A percentile compares a stretch with the other conserved stretches of the same genome.
Evolutionary conservation across 2,113 vertebrate genomes (phyloP).

Genomic region (Otolemur garnettii): DNA sequence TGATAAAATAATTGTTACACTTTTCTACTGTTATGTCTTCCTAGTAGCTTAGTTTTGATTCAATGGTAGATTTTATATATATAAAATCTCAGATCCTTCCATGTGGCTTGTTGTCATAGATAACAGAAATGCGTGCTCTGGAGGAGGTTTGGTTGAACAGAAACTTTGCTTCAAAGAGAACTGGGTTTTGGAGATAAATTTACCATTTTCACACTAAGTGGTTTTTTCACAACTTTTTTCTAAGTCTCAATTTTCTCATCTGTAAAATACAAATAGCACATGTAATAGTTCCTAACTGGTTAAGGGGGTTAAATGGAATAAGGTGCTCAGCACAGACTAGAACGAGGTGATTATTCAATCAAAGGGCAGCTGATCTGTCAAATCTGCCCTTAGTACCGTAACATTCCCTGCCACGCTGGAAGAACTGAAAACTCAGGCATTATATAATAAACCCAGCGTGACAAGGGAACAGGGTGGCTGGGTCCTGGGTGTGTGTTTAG

Average conservation of each 20-base stretch:
- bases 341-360: background rate
- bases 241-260: background rate
- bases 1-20: background rate
- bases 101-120: background rate
- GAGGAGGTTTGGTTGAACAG: background rate
- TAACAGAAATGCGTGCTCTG: background rate
- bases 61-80: background rate
- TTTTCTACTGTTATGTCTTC: background rate
- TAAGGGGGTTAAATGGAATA: background rate
- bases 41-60: background rate
- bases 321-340: background rate
- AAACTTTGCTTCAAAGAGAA: background rate
- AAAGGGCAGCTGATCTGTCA: background rate
- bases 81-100: background rate
- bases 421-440: background rate
- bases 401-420: background rate
- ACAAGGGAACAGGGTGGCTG: background rate
- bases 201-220: background rate
- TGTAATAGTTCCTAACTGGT: background rate
- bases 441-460: background rate
- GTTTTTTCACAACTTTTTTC: background rate
- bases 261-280: background rate
- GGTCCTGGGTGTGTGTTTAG: background rate
- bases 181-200: background rate
- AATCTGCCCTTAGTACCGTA: background rate